These are phyloP conservation scores for Manis pentadactyla DNA, from an alignment of 2,797 vertebrate genomes.

Conservation along the genomic window DNA sequence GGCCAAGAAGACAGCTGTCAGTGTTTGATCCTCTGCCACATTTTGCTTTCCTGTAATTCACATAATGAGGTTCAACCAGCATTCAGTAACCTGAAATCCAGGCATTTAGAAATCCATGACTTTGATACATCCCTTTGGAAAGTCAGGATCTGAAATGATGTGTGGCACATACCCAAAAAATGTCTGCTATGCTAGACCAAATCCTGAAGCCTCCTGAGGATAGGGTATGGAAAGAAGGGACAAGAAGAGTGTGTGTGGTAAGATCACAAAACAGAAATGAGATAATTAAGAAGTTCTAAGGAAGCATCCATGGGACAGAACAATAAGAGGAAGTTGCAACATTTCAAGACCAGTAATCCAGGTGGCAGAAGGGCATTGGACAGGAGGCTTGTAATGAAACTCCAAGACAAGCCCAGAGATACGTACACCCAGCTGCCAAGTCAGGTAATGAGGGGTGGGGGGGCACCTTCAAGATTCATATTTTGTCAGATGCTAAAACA, in stretches of 20 bases:
- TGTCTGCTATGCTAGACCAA: neutral
- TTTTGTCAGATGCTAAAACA: neutral
- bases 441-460: neutral
- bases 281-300: neutral
- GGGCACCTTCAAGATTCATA: neutral
- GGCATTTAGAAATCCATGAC: neutral
- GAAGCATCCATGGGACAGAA: too few relatives aligned
- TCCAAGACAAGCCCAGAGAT: neutral
- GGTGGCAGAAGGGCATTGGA: neutral
- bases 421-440: neutral
- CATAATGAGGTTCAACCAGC: neutral
- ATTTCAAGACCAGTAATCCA: neutral
- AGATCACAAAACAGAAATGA: neutral
- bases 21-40: neutral
- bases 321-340: neutral
- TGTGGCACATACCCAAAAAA: neutral
- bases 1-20: neutral
- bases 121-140: neutral
- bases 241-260: neutral
- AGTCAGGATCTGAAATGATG: neutral
- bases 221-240: neutral
- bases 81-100: neutral
- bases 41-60: neutral
- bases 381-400: neutral
- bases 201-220: neutral